Percentiles rank a stretch among this genome's conserved stretches.
Evolutionary conservation across 2,888 invertebrate genomes (phyloP).

Genomic region (Lobophora halterata): DNA sequence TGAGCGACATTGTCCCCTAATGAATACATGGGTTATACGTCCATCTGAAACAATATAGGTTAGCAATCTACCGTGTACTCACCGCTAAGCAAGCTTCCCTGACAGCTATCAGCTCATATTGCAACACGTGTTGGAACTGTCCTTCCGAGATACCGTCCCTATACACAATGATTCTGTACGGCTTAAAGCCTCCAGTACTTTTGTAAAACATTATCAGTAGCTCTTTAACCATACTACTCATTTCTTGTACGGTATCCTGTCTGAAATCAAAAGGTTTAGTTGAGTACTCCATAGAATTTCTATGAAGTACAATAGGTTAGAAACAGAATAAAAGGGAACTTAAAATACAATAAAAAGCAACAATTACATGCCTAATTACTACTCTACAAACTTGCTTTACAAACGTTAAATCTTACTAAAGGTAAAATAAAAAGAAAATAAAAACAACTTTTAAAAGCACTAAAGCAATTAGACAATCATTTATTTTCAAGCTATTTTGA

Average conservation of each 20-base stretch:
- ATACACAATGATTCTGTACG: slow-evolving; percentile 98
- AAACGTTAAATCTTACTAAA: too few species aligned
- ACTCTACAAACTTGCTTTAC: too few species aligned
- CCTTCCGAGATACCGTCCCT: slow-evolving; percentile 99
- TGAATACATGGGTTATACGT: too few species aligned
- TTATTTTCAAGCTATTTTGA: neutral
- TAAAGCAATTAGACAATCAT: neutral
- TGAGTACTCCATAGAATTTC: slow-evolving; percentile 22
- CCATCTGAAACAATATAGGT: too few species aligned
- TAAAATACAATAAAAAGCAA: slow-evolving; percentile 9
- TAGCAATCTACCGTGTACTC: too few species aligned
- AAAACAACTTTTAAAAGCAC: neutral
- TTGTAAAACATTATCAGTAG: slow-evolving; percentile 99
- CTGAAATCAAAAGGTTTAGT: slow-evolving; percentile 62
- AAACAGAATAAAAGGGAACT: slow-evolving; percentile 13
- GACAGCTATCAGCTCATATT: slow-evolving; percentile 98
- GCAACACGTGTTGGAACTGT: slow-evolving; percentile 97
- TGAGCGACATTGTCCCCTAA: too few species aligned
- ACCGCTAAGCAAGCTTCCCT: slow-evolving; percentile 95
- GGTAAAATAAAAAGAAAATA: neutral
- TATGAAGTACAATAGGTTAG: slow-evolving; percentile 21
- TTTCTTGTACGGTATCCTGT: slow-evolving; percentile 99
- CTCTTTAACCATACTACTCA: slow-evolving; percentile 99
- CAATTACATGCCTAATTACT: too few species aligned
- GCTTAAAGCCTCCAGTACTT: slow-evolving; percentile 99